Conservation (phyloP, 1,140 invertebrate species). For the Trachymyrmex septentrionalis region DNA sequence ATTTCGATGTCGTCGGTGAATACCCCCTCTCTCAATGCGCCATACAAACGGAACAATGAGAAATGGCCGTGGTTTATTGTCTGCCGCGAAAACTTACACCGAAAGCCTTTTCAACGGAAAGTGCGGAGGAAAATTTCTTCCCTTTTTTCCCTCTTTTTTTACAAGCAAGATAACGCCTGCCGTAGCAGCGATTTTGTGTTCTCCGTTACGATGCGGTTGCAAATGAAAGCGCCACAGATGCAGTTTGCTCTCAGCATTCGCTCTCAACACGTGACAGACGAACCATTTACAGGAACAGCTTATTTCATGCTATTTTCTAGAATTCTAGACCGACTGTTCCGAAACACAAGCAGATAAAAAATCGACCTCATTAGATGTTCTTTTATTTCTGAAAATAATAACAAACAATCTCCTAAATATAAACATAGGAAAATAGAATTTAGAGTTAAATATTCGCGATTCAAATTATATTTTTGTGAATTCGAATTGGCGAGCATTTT, state of each 20-base stretch:
- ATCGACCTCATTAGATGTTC: neutral
- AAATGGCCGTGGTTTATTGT: slow-evolving; percentile 62
- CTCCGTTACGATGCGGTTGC: slow-evolving; percentile 36
- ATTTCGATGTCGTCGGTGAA: slow-evolving; percentile 58
- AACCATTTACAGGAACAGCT: slow-evolving; percentile 40
- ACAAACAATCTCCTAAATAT: neutral
- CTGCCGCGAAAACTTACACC: slow-evolving; percentile 59
- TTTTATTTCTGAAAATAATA: neutral
- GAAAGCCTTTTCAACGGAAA: slow-evolving; percentile 59
- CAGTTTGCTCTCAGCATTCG: slow-evolving; percentile 33
- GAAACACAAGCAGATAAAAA: slow-evolving; percentile 13
- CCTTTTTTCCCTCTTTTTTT: neutral
- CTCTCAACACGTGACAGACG: slow-evolving; percentile 32
- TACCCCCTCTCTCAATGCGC: slow-evolving; percentile 40
- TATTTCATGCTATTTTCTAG: slow-evolving; percentile 32
- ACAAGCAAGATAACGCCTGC: slow-evolving; percentile 53
- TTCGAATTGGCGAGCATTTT: neutral
- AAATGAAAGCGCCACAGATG: slow-evolving; percentile 45
- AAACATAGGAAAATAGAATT: neutral
- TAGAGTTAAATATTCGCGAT: neutral
- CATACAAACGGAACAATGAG: slow-evolving; percentile 52
- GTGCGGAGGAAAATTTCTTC: slow-evolving; percentile 40
- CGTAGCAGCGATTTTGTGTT: slow-evolving; percentile 46
- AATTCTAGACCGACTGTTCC: neutral
- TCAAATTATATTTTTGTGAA: neutral